These are phyloP conservation scores for Eospalax fontanierii DNA, from an alignment of 2,797 vertebrate species.

Conservation along the genomic window DNA sequence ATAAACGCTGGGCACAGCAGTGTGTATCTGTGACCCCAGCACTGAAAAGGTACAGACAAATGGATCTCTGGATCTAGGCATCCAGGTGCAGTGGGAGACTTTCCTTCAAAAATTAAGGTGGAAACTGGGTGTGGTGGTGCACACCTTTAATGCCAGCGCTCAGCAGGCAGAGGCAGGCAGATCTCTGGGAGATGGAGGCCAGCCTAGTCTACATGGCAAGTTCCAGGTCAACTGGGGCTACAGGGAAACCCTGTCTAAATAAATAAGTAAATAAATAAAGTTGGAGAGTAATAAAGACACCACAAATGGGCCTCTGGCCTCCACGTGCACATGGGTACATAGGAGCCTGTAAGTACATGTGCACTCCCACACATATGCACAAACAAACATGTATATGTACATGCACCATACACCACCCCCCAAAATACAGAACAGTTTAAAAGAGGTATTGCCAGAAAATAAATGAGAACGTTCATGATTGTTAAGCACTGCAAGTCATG, in stretches of 20 bases:
- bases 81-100: background rate
- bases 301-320: background rate
- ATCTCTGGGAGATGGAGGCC: no score
- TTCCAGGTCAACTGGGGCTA: no score
- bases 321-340: background rate
- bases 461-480: slow-evolving; percentile 12
- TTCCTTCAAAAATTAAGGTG: background rate
- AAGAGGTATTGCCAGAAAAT: slow-evolving; percentile 50
- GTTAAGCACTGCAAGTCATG: slow-evolving; percentile 18
- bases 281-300: background rate
- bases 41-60: background rate
- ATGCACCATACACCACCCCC: no score
- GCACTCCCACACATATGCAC: no score
- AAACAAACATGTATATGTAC: background rate
- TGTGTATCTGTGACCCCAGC: background rate
- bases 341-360: background rate
- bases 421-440: slow-evolving; percentile 32
- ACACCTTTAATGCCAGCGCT: no score
- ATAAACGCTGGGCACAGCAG: background rate
- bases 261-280: no score
- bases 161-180: no score
- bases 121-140: no score
- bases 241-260: no score
- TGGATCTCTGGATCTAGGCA: background rate
- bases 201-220: no score